A percentile compares a stretch with the other conserved stretches of the same genome.
Conservation (phyloP, 2,888 invertebrate species). For the Thecophora atra region DNA sequence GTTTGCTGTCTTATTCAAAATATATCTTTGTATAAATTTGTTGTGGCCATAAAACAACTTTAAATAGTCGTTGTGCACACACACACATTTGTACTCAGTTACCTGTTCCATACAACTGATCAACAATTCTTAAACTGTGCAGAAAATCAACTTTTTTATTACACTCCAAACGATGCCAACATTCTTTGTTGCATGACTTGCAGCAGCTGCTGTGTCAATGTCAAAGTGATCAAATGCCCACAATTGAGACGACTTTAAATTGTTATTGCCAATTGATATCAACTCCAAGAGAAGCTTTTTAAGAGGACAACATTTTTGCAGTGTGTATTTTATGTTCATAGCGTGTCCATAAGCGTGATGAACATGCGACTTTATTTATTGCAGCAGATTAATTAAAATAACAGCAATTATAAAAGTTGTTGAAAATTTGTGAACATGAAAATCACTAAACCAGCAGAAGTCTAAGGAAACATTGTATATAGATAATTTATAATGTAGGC, state of each 20-base stretch:
- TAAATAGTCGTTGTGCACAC: too few species aligned
- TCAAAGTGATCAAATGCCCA: background rate
- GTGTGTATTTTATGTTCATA: background rate
- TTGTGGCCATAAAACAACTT: too few species aligned
- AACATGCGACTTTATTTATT: conserved; percentile 1
- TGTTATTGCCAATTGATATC: background rate
- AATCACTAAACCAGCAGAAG: too few species aligned
- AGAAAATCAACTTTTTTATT: background rate
- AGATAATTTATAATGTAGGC: too few species aligned
- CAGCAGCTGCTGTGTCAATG: conserved; percentile 3
- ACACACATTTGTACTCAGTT: too few species aligned
- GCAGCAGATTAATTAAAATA: background rate
- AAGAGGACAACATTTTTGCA: background rate
- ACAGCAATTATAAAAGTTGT: too few species aligned
- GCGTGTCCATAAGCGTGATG: background rate
- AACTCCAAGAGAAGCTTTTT: background rate
- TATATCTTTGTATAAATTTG: too few species aligned
- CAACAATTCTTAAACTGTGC: background rate
- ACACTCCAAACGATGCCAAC: too few species aligned
- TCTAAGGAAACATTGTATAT: too few species aligned
- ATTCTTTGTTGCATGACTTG: background rate
- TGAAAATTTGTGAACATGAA: too few species aligned
- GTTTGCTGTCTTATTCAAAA: too few species aligned
- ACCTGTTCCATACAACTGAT: too few species aligned
- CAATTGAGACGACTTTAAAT: background rate